These are phyloP conservation scores for Trichopria drosophilae DNA, from an alignment of 2,888 invertebrate genomes.

Conservation along the genomic window DNA sequence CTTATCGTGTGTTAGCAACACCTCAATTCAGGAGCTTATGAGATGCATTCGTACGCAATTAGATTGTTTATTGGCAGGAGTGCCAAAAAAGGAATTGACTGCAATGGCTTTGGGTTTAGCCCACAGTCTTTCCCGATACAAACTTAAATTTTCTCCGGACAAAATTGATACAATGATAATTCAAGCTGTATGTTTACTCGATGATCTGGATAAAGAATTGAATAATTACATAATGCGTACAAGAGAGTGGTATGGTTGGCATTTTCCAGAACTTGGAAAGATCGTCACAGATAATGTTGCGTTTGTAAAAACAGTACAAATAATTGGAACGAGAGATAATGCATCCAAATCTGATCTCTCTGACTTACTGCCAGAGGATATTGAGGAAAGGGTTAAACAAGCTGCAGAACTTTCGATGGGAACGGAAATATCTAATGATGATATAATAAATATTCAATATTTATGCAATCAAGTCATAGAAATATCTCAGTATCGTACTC, in stretches of 20 bases:
- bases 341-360: conserved; percentile 83
- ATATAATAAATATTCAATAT: conserved; percentile 87
- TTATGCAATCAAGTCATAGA: conserved; percentile 94
- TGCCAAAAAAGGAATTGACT: conserved; percentile 89
- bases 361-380: conserved; percentile 88
- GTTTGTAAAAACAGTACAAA: conserved; percentile 82
- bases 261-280: conserved; percentile 98
- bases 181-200: conserved; percentile 90
- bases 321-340: conserved; percentile 86
- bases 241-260: conserved; percentile 97
- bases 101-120: conserved; percentile 96
- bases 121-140: conserved; percentile 90
- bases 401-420: conserved; percentile 99
- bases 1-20: conserved; percentile 84
- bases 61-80: conserved; percentile 83
- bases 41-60: conserved; percentile 93
- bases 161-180: conserved; percentile 99
- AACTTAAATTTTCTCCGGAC: conserved; percentile 97
- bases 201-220: conserved; percentile 96
- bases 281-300: conserved; percentile 90
- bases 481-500: conserved; percentile 85
- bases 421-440: conserved; percentile 96
- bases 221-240: conserved; percentile 98
- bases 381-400: conserved; percentile 91
- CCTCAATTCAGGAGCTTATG: conserved; percentile 82